Conservation (phyloP, 30 jellyfish, hydroid and myxozoan genomes). For the Pelagia noctiluca region DNA sequence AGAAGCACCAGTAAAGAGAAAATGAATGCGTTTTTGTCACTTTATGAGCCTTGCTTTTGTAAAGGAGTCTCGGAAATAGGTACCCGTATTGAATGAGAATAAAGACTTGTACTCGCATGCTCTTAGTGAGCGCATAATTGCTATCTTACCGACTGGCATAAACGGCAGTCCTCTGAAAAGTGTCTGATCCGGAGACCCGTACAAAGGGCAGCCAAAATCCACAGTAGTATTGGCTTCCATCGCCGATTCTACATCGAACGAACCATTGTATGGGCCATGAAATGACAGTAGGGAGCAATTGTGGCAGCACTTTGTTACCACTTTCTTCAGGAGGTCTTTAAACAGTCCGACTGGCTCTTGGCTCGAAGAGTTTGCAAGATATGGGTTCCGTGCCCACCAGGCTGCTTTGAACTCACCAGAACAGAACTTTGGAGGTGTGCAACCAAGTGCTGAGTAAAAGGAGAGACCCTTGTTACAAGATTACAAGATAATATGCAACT, state of each 20-base stretch:
- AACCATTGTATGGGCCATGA: conserved; percentile 82
- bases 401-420: conserved; percentile 90
- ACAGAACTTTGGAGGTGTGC: conserved; percentile 91
- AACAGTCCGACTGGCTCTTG: conserved; percentile 82
- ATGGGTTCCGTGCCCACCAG: conserved; percentile 97
- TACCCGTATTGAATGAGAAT: too few relatives aligned
- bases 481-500: too few relatives aligned
- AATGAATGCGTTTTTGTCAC: too few relatives aligned
- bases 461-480: too few relatives aligned
- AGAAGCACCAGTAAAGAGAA: too few relatives aligned
- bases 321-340: conserved; percentile 81
- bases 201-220: conserved; percentile 92
- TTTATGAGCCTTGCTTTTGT: too few relatives aligned
- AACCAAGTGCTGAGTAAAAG: conserved; percentile 81
- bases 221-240: conserved; percentile 79
- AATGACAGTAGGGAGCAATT: conserved; percentile 82
- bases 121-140: background rate
- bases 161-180: conserved; percentile 87
- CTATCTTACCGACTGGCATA: conserved; percentile 82
- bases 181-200: conserved; percentile 92
- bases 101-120: too few relatives aligned
- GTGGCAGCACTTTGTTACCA: conserved; percentile 67
- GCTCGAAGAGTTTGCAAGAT: conserved; percentile 65
- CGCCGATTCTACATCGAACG: conserved; percentile 70
- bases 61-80: too few relatives aligned